These are phyloP conservation scores for Lepidocyrtoides sp. DNA, from an alignment of 2,888 invertebrate species.

Conservation along the genomic window DNA sequence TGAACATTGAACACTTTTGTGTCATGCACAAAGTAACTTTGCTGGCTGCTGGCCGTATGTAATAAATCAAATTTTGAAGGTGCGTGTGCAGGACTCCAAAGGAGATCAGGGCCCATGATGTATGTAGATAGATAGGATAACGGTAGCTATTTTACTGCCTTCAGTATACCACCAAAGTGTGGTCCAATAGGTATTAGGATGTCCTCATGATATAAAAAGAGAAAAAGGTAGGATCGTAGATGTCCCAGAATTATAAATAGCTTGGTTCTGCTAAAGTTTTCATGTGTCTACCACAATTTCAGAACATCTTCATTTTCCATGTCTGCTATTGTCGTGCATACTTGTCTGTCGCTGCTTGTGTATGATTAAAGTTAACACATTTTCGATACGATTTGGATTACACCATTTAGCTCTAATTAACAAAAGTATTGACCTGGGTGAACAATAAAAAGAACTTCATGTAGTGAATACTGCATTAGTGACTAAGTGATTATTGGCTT, in stretches of 20 bases:
- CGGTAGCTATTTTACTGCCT: background rate
- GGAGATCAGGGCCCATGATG: background rate
- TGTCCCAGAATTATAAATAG: background rate
- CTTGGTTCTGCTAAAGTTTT: too few relatives aligned
- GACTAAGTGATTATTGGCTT: too few relatives aligned
- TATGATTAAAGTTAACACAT: too few relatives aligned
- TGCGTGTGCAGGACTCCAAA: background rate
- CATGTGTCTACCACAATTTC: too few relatives aligned
- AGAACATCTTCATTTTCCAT: too few relatives aligned
- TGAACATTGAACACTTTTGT: background rate
- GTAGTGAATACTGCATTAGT: too few relatives aligned
- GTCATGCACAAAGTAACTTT: background rate
- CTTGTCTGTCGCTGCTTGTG: too few relatives aligned
- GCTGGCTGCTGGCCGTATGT: background rate
- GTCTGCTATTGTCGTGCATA: too few relatives aligned
- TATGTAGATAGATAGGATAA: background rate
- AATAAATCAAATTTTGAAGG: constrained; percentile 23
- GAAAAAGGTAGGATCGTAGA: background rate
- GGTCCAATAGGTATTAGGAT: background rate
- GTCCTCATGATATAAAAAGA: background rate
- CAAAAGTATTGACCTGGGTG: too few relatives aligned
- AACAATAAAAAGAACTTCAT: too few relatives aligned
- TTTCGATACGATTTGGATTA: too few relatives aligned
- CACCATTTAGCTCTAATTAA: too few relatives aligned
- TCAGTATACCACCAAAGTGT: background rate